Conservation (phyloP, 2,888 invertebrate species). For the Tanypteryx hageni region DNA sequence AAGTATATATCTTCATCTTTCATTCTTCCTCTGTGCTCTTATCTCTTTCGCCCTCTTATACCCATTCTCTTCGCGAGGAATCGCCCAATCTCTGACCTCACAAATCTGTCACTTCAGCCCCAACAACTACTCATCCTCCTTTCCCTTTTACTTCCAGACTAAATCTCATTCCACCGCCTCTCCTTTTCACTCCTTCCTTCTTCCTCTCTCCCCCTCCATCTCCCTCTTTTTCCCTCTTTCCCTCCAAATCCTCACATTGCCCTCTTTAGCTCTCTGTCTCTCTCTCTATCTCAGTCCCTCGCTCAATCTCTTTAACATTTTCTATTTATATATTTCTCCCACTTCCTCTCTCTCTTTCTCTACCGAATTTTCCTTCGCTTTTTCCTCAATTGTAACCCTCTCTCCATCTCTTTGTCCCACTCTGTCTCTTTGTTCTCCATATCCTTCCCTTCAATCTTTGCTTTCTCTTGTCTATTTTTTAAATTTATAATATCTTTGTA, state of each 20-base stretch:
- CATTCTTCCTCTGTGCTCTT: neutral
- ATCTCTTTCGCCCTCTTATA: neutral
- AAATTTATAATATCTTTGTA: too few relatives aligned
- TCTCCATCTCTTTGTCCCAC: neutral
- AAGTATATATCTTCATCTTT: neutral
- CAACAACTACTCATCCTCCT: conserved; percentile 18
- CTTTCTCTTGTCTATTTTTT: too few relatives aligned
- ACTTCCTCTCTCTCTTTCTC: neutral
- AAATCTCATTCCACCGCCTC: neutral
- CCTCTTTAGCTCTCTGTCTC: neutral
- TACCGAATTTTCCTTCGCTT: neutral
- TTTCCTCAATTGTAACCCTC: neutral
- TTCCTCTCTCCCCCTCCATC: neutral
- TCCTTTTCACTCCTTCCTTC: neutral
- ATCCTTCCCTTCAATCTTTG: neutral
- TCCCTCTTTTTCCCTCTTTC: neutral
- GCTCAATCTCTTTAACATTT: neutral
- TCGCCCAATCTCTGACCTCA: conserved; percentile 26
- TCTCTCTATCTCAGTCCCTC: neutral
- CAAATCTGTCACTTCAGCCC: conserved; percentile 47
- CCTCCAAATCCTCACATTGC: neutral
- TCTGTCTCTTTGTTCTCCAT: neutral
- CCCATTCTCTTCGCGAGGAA: neutral
- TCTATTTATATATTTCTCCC: neutral
- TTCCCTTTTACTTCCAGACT: neutral